A percentile compares a stretch with the other conserved stretches of the same genome.
These are phyloP conservation scores for Petrocephalus zakoni DNA, from an alignment of 2,113 vertebrate genomes.

Conservation along the genomic window DNA sequence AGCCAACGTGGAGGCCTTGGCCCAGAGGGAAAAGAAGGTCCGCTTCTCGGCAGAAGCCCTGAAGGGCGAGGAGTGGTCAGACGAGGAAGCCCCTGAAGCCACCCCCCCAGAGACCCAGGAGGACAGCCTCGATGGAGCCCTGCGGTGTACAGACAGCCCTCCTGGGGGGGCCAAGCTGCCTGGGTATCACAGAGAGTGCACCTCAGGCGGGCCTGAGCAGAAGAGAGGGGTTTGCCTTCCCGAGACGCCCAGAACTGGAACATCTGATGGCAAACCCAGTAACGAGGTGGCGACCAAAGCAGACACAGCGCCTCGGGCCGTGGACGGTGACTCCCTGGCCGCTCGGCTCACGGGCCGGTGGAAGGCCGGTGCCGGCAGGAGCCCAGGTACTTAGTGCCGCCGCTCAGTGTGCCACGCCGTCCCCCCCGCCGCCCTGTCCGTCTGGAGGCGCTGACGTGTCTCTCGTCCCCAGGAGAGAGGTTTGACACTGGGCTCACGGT, in stretches of 20 bases:
- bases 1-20: constrained; percentile 22
- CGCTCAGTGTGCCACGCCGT: neutral
- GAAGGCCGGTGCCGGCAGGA: constrained; percentile 52
- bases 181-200: neutral
- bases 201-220: neutral
- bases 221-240: constrained; percentile 11
- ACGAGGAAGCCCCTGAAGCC: neutral
- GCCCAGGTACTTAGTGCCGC: constrained; percentile 47
- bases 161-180: neutral
- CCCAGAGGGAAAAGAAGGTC: constrained; percentile 57
- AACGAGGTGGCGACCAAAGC: constrained; percentile 16
- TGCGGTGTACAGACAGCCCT: neutral
- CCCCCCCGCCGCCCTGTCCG: neutral
- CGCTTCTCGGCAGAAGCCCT: constrained; percentile 58
- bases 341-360: constrained; percentile 39
- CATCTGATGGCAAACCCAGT: constrained; percentile 27
- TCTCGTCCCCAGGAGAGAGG: constrained; percentile 50
- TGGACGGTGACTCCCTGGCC: constrained; percentile 27
- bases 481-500: constrained; percentile 58
- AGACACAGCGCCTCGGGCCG: neutral
- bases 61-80: constrained; percentile 29
- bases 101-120: neutral
- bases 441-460: constrained; percentile 20
- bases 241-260: constrained; percentile 32
- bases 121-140: neutral